These are phyloP conservation scores for Myiozetetes cayanensis DNA, from an alignment of 2,113 vertebrate species.

Conservation along the genomic window DNA sequence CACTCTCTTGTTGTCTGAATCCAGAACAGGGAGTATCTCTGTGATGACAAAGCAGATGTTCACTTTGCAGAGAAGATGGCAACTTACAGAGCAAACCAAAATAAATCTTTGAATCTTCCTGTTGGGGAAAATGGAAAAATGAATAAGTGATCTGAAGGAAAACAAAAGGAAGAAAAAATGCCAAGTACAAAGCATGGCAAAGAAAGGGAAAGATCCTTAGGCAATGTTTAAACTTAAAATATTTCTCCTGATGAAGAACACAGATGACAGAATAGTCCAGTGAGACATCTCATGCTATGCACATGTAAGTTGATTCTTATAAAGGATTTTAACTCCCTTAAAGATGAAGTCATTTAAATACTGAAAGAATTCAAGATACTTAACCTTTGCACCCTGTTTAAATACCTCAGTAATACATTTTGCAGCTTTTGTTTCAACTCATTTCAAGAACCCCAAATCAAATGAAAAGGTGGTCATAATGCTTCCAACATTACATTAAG, in stretches of 20 bases:
- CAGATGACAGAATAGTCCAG: neutral
- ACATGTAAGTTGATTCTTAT: neutral
- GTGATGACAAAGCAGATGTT: neutral
- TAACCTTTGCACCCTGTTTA: neutral
- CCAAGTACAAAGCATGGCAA: neutral
- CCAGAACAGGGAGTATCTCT: neutral
- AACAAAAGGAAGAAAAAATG: neutral
- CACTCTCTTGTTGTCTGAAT: neutral
- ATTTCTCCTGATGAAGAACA: neutral
- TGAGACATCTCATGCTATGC: neutral
- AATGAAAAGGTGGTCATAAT: neutral
- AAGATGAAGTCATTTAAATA: neutral
- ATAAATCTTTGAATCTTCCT: neutral
- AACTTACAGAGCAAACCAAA: neutral
- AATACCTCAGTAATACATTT: neutral
- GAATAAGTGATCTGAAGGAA: neutral
- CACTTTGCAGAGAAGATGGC: neutral
- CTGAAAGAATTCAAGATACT: neutral
- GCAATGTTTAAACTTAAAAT: neutral
- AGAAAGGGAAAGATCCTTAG: neutral
- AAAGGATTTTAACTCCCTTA: neutral
- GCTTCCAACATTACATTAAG: neutral
- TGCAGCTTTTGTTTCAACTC: neutral
- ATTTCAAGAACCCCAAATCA: neutral
- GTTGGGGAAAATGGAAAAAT: neutral